Percentiles rank a stretch among this genome's conserved stretches.
Conservation (phyloP, 1,140 invertebrate species). For the Neotoxoptera formosana region DNA sequence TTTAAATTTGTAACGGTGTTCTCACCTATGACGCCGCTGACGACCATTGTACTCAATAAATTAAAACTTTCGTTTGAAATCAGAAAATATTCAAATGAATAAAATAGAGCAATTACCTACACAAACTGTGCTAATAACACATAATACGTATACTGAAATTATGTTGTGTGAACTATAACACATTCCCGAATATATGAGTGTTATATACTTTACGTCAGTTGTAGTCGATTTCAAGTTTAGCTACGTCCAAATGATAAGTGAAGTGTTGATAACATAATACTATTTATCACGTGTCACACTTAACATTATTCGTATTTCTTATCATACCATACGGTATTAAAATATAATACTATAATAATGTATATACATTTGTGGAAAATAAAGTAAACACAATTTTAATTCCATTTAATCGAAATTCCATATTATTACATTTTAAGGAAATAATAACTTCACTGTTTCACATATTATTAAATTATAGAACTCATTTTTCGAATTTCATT, state of each 20-base stretch:
- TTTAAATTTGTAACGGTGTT: background rate
- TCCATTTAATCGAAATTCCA: background rate
- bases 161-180: background rate
- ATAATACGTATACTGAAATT: background rate
- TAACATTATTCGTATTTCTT: background rate
- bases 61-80: too few relatives aligned
- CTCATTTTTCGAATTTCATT: background rate
- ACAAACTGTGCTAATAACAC: too few relatives aligned
- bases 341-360: background rate
- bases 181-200: background rate
- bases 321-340: background rate
- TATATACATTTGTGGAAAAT: background rate
- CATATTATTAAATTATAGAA: too few relatives aligned
- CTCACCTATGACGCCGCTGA: background rate
- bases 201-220: background rate
- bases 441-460: background rate
- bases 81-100: background rate
- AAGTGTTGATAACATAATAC: background rate
- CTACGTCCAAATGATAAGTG: background rate
- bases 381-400: background rate
- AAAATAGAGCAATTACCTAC: background rate
- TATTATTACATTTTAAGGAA: background rate
- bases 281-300: conserved; percentile 13
- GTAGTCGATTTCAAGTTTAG: background rate
- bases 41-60: background rate